Evolutionary conservation across 2,888 invertebrate species (phyloP).

Genomic region (Lymantria monacha): DNA sequence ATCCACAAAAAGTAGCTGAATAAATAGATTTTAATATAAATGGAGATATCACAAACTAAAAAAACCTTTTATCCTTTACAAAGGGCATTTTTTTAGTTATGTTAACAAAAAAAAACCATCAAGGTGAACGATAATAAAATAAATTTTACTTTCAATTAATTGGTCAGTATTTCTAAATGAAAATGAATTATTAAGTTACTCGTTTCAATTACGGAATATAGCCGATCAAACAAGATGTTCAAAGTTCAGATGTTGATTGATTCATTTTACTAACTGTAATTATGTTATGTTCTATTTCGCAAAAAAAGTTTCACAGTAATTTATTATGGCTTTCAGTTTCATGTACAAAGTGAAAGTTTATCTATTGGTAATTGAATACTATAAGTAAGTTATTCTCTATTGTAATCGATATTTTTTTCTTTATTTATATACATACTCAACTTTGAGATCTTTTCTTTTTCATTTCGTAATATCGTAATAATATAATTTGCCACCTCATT

Average conservation of each 20-base stretch:
- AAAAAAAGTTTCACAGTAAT: slow-evolving; percentile 7
- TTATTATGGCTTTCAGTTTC: neutral
- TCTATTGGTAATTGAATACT: neutral
- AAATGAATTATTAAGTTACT: slow-evolving; percentile 7
- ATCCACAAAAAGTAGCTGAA: no score
- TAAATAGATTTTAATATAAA: no score
- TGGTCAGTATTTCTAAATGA: neutral
- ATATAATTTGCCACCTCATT: no score
- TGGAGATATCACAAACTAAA: no score
- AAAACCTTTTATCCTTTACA: no score
- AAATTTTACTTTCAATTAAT: slow-evolving; percentile 1
- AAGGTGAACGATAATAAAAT: neutral
- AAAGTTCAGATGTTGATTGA: slow-evolving; percentile 13
- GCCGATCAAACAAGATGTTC: neutral
- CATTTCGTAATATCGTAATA: no score
- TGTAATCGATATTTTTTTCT: no score
- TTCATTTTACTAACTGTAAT: slow-evolving; percentile 10
- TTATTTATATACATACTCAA: no score
- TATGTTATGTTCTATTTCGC: slow-evolving; percentile 4
- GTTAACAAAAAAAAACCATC: neutral
- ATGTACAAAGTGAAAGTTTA: neutral
- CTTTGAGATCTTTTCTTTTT: no score
- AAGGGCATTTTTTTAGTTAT: no score
- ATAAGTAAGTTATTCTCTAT: neutral
- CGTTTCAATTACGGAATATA: slow-evolving; percentile 2